Evolutionary conservation across 2,888 invertebrate species (phyloP).

Genomic region (Aphodius granarius): DNA sequence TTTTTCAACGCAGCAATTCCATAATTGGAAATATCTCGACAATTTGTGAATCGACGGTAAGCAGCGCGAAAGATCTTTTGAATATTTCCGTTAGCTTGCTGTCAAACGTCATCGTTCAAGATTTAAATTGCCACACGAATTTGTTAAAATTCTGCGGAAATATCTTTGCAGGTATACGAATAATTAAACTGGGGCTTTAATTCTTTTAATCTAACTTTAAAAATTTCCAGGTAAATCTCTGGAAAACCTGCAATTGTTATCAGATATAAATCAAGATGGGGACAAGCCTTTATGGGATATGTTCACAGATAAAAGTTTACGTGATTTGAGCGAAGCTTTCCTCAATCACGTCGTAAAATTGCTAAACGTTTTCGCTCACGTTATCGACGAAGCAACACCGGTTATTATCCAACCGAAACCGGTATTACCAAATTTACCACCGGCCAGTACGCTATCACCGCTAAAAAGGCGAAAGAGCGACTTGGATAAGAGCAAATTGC

Average conservation of each 20-base stretch:
- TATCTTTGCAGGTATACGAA: slow-evolving; percentile 61
- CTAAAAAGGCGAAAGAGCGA: slow-evolving; percentile 53
- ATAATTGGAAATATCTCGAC: slow-evolving; percentile 20
- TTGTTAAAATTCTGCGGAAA: slow-evolving; percentile 60
- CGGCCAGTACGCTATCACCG: slow-evolving; percentile 54
- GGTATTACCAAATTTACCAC: slow-evolving; percentile 59
- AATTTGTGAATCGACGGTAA: slow-evolving; percentile 27
- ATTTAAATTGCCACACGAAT: slow-evolving; percentile 56
- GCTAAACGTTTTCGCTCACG: slow-evolving; percentile 74
- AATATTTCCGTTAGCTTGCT: slow-evolving; percentile 52
- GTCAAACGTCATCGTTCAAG: slow-evolving; percentile 58
- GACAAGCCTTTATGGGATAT: slow-evolving; percentile 45
- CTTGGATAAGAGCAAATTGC: slow-evolving; percentile 45
- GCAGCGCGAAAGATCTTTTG: slow-evolving; percentile 45
- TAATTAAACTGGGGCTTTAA: slow-evolving; percentile 10
- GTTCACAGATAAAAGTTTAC: slow-evolving; percentile 53
- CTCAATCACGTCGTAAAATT: slow-evolving; percentile 69
- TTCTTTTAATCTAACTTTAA: slow-evolving; percentile 5
- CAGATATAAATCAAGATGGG: slow-evolving; percentile 23
- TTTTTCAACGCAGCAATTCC: slow-evolving; percentile 32
- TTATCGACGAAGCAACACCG: slow-evolving; percentile 71
- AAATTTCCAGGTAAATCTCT: slow-evolving; percentile 31
- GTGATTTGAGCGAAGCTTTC: slow-evolving; percentile 64
- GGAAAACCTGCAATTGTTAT: slow-evolving; percentile 34
- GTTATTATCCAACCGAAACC: slow-evolving; percentile 57